phyloP scores from a whole-genome alignment of 2,888 invertebrate genomes.

The Nematopogon swammerdamellus region DNA sequence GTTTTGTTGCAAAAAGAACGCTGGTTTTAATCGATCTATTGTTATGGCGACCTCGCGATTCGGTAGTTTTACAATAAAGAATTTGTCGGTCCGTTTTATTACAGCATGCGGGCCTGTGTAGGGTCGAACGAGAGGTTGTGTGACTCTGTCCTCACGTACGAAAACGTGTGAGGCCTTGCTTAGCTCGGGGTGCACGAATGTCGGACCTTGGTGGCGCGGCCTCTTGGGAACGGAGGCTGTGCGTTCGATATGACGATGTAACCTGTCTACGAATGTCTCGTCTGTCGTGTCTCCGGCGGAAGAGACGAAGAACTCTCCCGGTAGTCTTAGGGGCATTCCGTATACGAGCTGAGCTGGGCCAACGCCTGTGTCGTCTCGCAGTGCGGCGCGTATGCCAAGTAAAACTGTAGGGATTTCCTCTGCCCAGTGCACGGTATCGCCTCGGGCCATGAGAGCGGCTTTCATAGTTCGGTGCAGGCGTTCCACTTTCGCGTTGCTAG shows the following conservation, averaged over 20 bases:
- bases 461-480: constrained; percentile 12
- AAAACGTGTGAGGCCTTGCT: constrained; percentile 5
- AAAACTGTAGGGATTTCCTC: constrained; percentile 11
- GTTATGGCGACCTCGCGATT: constrained; percentile 5
- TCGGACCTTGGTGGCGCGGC: neutral
- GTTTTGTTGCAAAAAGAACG: too few relatives aligned
- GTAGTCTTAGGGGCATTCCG: constrained; percentile 6
- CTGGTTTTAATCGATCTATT: constrained; percentile 10
- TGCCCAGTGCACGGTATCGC: constrained; percentile 5
- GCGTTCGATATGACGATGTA: neutral
- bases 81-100: constrained; percentile 5
- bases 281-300: neutral
- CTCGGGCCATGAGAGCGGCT: constrained; percentile 11
- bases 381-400: constrained; percentile 11
- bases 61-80: constrained; percentile 4
- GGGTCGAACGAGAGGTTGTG: constrained; percentile 4
- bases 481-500: constrained; percentile 13
- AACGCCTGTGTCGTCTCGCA: constrained; percentile 12
- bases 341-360: constrained; percentile 11
- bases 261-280: neutral
- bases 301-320: neutral
- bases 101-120: constrained; percentile 8
- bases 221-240: neutral
- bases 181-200: constrained; percentile 5
- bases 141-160: constrained; percentile 6